phyloP scores from a whole-genome alignment of 2,113 vertebrate genomes.

The Apodemus sylvaticus region DNA sequence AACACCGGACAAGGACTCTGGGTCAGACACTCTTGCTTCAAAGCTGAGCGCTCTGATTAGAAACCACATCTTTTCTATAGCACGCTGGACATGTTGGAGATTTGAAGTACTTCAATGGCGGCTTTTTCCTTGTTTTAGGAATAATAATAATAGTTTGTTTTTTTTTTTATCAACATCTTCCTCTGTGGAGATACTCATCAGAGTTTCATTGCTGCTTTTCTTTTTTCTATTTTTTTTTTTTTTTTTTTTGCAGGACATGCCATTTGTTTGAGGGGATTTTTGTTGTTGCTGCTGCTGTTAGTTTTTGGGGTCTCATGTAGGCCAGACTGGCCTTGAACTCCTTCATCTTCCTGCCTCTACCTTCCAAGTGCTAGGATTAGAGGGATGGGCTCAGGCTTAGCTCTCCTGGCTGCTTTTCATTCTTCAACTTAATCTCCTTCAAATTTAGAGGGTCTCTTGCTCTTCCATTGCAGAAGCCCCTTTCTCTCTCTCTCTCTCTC shows the following conservation, averaged over 20 bases:
- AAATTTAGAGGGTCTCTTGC: not conserved
- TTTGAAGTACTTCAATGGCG: not conserved
- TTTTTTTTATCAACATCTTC: not conserved
- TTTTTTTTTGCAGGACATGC: not conserved
- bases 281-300: not conserved
- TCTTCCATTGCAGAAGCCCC: not conserved
- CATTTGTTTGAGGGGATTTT: not conserved
- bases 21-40: not conserved
- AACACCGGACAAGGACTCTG: not conserved
- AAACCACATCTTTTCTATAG: not conserved
- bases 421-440: slow-evolving; percentile 15
- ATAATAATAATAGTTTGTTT: not conserved
- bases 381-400: not conserved
- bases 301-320: not conserved
- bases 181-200: not conserved
- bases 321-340: not conserved
- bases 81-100: not conserved
- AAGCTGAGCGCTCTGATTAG: not conserved
- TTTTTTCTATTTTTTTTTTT: not conserved
- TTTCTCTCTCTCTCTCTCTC: too few relatives aligned
- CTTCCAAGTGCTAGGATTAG: not conserved
- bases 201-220: not conserved
- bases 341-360: not conserved
- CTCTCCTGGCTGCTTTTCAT: slow-evolving; percentile 13
- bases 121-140: not conserved